Evolutionary conservation across 2,888 invertebrate species (phyloP).

Genomic region (Pristionchus entomophagus): DNA sequence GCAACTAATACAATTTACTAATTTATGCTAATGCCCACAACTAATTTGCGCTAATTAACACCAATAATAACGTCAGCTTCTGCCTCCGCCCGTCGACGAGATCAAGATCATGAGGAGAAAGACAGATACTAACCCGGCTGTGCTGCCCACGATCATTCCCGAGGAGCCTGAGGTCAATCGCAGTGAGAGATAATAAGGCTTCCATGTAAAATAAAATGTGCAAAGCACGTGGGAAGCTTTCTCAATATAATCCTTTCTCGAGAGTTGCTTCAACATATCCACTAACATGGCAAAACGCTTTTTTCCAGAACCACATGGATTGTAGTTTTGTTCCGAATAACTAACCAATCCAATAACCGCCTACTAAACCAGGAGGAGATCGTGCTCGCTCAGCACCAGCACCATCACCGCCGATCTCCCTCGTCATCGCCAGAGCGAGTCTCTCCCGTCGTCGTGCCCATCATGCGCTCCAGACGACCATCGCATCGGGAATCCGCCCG

Average conservation of each 20-base stretch:
- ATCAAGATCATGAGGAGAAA: constrained; percentile 16
- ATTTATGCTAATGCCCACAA: background rate
- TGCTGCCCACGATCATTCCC: constrained; percentile 14
- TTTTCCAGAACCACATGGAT: no score
- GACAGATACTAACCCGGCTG: background rate
- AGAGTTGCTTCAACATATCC: background rate
- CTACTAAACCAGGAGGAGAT: constrained; percentile 11
- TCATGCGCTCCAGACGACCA: background rate
- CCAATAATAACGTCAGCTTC: constrained; percentile 15
- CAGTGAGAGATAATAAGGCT: no score
- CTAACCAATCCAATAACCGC: background rate
- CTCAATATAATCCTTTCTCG: background rate
- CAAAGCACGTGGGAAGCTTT: no score
- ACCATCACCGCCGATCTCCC: background rate
- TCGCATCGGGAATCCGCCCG: constrained; percentile 13
- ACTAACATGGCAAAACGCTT: no score
- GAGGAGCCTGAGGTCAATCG: constrained; percentile 42
- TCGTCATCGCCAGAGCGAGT: background rate
- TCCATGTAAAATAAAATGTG: no score
- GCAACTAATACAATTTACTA: background rate
- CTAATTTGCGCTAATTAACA: background rate
- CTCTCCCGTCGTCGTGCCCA: background rate
- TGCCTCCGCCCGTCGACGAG: constrained; percentile 47
- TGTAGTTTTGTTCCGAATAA: background rate
- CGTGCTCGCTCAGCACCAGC: background rate